Conservation (phyloP, 1,140 invertebrate species). For the Drusus annulatus region DNA sequence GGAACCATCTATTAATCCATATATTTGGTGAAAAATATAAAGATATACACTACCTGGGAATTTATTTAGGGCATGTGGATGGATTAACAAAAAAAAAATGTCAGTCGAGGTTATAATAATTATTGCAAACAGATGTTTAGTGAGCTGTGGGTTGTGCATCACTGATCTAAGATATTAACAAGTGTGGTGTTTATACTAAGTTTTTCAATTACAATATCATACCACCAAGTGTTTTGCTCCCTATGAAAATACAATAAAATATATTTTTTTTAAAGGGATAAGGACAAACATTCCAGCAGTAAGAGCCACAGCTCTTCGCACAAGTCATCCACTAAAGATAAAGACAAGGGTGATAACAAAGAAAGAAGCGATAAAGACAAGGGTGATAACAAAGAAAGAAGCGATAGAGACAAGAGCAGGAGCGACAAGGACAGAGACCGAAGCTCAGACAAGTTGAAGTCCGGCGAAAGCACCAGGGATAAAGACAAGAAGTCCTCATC, state of each 20-base stretch:
- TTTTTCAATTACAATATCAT: no score
- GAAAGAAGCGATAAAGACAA: slow-evolving; percentile 69
- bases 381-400: slow-evolving; percentile 69
- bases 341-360: slow-evolving; percentile 69
- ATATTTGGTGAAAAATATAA: no score
- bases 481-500: slow-evolving; percentile 70
- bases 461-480: slow-evolving; percentile 65
- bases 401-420: slow-evolving; percentile 71
- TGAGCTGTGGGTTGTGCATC: no score
- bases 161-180: no score
- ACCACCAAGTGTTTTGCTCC: not conserved
- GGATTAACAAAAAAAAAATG: no score
- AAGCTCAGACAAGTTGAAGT: slow-evolving; percentile 62
- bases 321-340: slow-evolving; percentile 77
- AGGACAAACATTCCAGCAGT: slow-evolving; percentile 71
- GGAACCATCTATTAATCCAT: no score
- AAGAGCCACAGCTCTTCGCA: slow-evolving; percentile 74
- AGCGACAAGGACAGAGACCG: slow-evolving; percentile 71
- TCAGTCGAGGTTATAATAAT: no score
- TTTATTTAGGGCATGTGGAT: no score
- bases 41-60: no score
- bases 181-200: no score
- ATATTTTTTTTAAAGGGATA: slow-evolving; percentile 64
- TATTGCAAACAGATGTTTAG: no score
- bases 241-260: not conserved